These are phyloP conservation scores for Muscina levida DNA, from an alignment of 2,888 invertebrate species.

Conservation along the genomic window DNA sequence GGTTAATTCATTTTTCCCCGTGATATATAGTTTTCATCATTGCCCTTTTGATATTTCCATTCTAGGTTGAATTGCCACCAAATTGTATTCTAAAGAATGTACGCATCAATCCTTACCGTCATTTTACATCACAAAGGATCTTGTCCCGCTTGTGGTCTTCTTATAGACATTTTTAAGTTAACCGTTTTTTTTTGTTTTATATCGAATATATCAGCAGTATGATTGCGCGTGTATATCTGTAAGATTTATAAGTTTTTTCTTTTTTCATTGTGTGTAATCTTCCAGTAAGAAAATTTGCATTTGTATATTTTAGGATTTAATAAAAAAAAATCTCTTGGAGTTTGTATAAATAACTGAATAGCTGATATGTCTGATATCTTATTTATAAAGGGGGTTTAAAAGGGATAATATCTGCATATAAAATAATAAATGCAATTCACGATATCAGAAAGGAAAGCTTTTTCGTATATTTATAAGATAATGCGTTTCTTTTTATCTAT, in stretches of 20 bases:
- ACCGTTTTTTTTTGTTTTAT: no score
- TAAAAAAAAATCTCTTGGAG: conserved; percentile 35
- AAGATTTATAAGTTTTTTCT: conserved; percentile 43
- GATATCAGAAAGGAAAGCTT: no score
- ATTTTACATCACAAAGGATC: conserved; percentile 61
- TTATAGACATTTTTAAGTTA: conserved; percentile 53
- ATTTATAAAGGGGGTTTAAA: no score
- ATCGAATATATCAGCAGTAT: conserved; percentile 28
- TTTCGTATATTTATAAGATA: no score
- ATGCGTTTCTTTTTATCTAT: no score
- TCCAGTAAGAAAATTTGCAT: conserved; percentile 40
- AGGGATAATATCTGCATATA: no score
- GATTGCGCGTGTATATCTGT: neutral
- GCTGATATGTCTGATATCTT: no score
- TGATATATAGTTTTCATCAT: neutral
- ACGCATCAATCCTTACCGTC: conserved; percentile 67
- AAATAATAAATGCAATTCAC: no score
- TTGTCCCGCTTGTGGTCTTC: conserved; percentile 70
- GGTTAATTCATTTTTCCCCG: neutral
- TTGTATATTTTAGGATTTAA: conserved; percentile 53
- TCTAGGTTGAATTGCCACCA: conserved; percentile 76
- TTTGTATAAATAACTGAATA: conserved; percentile 17
- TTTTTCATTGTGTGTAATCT: conserved; percentile 6
- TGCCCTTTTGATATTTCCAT: conserved; percentile 1
- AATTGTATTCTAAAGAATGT: conserved; percentile 78